A percentile compares a stretch with the other conserved stretches of the same genome.
Evolutionary conservation across 53 echinoderm and acorn worm genomes (phyloP).

Genomic region (Echinarachnius parma): DNA sequence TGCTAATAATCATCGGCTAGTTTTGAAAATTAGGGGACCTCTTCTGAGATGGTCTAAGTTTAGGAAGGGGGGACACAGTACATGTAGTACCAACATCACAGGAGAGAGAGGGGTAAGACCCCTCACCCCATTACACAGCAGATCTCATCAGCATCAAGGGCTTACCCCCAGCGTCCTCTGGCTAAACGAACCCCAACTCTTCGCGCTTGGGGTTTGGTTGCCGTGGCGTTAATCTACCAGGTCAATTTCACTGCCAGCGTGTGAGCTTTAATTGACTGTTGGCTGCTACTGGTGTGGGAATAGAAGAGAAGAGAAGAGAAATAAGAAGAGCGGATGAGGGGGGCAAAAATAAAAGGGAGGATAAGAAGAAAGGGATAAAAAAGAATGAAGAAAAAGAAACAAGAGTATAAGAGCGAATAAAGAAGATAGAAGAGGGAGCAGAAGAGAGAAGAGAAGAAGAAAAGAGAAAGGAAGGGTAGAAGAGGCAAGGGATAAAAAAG

Average conservation of each 20-base stretch:
- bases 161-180: background rate
- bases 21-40: too few relatives aligned
- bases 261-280: slow-evolving; percentile 33
- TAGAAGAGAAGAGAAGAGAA: slow-evolving; percentile 1
- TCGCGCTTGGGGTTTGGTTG: slow-evolving; percentile 15
- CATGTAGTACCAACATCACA: too few relatives aligned
- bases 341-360: background rate
- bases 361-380: background rate
- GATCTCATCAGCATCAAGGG: background rate
- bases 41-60: too few relatives aligned
- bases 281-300: background rate
- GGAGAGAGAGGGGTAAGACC: too few relatives aligned
- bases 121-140: too few relatives aligned
- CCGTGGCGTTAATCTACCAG: background rate
- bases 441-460: background rate
- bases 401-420: background rate
- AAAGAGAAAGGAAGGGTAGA: background rate
- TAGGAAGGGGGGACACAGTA: too few relatives aligned
- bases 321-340: background rate
- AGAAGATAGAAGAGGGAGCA: too few relatives aligned
- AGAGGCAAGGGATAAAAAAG: background rate
- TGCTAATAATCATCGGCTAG: too few relatives aligned
- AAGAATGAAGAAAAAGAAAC: background rate
- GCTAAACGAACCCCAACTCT: slow-evolving; percentile 2
- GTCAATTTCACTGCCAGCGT: slow-evolving; percentile 37